These are phyloP conservation scores for Aphelenchoides bicaudatus DNA, from an alignment of 2,888 invertebrate species.

Conservation along the genomic window DNA sequence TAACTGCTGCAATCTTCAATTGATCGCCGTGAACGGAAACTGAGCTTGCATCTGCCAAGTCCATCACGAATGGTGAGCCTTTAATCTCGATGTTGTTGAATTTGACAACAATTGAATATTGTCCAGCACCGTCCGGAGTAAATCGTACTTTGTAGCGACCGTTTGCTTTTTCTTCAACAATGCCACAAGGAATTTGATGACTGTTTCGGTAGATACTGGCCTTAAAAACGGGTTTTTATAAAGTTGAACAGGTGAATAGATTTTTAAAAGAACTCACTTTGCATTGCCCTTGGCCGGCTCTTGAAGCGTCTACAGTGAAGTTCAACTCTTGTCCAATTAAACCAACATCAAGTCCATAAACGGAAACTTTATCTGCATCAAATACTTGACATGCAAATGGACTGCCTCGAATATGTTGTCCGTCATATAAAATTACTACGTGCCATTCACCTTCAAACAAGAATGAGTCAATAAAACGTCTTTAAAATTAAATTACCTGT, in stretches of 20 bases:
- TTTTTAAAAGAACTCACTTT: conserved; percentile 34
- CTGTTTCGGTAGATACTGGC: conserved; percentile 30
- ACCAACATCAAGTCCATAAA: conserved; percentile 63
- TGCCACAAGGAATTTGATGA: conserved; percentile 68
- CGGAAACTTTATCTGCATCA: conserved; percentile 57
- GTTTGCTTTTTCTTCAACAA: conserved; percentile 40
- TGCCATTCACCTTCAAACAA: conserved; percentile 74
- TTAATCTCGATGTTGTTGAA: conserved; percentile 86
- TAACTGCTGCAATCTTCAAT: conserved; percentile 64
- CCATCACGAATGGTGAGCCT: conserved; percentile 62
- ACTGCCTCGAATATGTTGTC: conserved; percentile 88
- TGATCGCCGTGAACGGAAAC: conserved; percentile 69
- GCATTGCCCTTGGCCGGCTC: conserved; percentile 55
- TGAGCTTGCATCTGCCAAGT: conserved; percentile 64
- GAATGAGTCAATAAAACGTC: not conserved
- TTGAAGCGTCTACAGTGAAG: conserved; percentile 56
- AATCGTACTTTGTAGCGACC: conserved; percentile 67
- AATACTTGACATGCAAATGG: conserved; percentile 82
- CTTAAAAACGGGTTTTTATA: conserved; percentile 2
- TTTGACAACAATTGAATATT: conserved; percentile 78
- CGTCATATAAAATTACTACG: conserved; percentile 90
- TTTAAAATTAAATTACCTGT: conserved; percentile 68
- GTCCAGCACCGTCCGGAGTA: conserved; percentile 67
- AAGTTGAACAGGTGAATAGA: not conserved
- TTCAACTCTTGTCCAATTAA: conserved; percentile 60